phyloP scores from a whole-genome alignment of 2,113 vertebrate genomes.

The Solea solea region DNA sequence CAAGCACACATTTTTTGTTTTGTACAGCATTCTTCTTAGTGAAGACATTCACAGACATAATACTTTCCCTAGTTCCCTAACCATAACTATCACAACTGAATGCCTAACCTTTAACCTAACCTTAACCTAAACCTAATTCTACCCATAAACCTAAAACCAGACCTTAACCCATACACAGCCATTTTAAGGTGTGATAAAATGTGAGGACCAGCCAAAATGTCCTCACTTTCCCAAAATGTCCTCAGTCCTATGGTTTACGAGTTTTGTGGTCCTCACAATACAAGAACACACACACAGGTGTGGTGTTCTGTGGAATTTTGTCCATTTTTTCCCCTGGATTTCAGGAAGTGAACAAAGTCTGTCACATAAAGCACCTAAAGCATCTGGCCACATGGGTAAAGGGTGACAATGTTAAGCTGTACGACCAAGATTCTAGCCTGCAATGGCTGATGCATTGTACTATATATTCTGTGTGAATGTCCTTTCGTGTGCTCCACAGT shows the following conservation, averaged over 20 bases:
- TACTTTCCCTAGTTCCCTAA: neutral
- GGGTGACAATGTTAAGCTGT: constrained; percentile 2
- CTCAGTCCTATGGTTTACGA: no score
- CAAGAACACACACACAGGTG: neutral
- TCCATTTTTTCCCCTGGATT: neutral
- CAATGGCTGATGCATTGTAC: constrained; percentile 21
- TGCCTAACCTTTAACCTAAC: neutral
- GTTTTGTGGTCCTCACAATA: no score
- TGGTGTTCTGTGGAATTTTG: neutral
- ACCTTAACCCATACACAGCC: neutral
- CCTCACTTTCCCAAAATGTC: no score
- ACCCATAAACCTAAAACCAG: neutral
- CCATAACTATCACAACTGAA: neutral
- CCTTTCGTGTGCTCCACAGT: neutral
- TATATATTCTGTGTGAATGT: neutral
- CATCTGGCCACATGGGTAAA: neutral
- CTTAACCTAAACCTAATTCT: neutral
- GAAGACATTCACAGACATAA: no score
- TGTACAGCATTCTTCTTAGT: no score
- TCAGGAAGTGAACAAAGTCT: neutral
- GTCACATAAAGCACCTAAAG: constrained; percentile 7
- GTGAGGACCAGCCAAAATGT: no score
- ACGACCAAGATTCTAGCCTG: constrained; percentile 5
- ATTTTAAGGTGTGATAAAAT: no score
- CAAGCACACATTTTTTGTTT: neutral